Evolutionary conservation across 1,140 invertebrate species (phyloP).

Genomic region (Nasonia longicornis): DNA sequence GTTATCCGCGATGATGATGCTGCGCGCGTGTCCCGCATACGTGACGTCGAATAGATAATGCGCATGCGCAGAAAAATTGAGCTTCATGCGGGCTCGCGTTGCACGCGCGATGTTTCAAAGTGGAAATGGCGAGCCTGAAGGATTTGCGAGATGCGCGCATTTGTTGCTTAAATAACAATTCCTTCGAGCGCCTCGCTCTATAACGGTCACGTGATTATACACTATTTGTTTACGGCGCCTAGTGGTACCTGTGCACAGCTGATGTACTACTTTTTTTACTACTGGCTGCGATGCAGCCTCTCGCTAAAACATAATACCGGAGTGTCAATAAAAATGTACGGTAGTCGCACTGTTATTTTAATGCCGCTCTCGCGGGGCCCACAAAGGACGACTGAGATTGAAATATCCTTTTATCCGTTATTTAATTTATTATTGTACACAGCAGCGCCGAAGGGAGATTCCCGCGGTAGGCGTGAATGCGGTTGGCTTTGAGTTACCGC

Average conservation of each 20-base stretch:
- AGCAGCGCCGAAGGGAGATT: no score
- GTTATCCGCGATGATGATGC: background rate
- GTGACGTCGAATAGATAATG: background rate
- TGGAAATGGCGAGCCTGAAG: background rate
- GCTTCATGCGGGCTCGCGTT: background rate
- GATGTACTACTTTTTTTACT: background rate
- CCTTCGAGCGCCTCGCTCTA: background rate
- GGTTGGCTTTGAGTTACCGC: background rate
- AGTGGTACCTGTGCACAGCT: background rate
- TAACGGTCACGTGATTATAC: background rate
- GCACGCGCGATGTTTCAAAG: no score
- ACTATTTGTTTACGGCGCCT: background rate
- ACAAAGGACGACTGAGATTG: background rate
- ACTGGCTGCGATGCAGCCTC: background rate
- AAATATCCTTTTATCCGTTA: conserved; percentile 1
- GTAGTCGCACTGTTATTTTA: background rate
- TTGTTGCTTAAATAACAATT: background rate
- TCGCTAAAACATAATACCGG: background rate
- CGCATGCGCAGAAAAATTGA: background rate
- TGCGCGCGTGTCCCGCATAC: conserved; percentile 3
- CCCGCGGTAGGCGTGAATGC: background rate
- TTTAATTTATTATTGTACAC: background rate
- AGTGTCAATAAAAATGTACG: conserved; percentile 3
- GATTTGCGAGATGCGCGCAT: conserved; percentile 2
- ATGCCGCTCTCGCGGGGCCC: no score